Conservation (phyloP, 2,888 invertebrate genomes). For the Habroteleia sp. region DNA sequence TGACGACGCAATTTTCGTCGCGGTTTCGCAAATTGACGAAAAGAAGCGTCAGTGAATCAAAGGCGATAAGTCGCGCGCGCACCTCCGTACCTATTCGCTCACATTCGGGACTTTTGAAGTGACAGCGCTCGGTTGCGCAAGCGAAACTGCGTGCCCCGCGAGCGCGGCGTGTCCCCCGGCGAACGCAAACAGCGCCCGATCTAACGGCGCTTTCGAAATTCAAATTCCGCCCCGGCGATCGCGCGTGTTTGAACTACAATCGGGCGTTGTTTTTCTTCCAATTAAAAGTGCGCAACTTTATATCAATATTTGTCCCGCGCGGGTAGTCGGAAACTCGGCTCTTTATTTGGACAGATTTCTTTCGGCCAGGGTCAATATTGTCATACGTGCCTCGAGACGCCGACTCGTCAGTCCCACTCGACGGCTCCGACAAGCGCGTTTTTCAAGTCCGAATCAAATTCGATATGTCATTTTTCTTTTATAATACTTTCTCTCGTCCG, state of each 20-base stretch:
- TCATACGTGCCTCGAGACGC: conserved; percentile 67
- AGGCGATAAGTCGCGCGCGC: too few species aligned
- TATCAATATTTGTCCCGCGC: conserved; percentile 54
- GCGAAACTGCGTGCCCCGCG: conserved; percentile 17
- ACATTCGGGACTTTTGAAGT: too few species aligned
- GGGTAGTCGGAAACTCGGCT: conserved; percentile 17
- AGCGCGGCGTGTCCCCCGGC: conserved; percentile 1
- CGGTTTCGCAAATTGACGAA: too few species aligned
- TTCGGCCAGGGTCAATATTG: conserved; percentile 67
- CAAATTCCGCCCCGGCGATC: conserved; percentile 15
- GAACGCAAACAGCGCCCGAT: conserved; percentile 16
- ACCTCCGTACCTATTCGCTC: too few species aligned
- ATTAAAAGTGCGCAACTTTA: conserved; percentile 55
- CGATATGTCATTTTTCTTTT: too few species aligned
- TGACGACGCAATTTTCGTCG: too few species aligned
- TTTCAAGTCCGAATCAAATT: too few species aligned
- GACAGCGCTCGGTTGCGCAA: conserved; percentile 20
- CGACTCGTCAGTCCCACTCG: conserved; percentile 23
- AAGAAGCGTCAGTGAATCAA: too few species aligned
- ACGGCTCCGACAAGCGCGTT: too few species aligned
- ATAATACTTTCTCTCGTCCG: too few species aligned
- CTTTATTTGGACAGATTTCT: conserved; percentile 57
- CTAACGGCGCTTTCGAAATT: conserved; percentile 20
- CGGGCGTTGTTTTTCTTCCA: conserved; percentile 49
- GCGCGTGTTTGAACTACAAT: conserved; percentile 34